phyloP scores from a whole-genome alignment of 92 coral and sea anemone species.

The Phymanthus crucifer region DNA sequence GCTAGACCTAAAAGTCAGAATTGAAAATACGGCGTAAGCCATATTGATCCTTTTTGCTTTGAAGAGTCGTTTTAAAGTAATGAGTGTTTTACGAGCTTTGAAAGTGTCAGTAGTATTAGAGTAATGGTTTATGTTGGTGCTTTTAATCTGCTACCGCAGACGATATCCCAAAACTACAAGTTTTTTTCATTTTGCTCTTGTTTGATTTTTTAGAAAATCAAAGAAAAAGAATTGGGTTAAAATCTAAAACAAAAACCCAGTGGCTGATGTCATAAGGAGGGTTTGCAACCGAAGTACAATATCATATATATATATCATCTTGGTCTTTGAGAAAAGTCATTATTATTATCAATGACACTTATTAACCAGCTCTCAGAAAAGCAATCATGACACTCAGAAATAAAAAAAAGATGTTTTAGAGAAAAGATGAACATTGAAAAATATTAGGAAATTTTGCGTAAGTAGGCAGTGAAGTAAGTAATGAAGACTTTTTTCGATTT shows the following conservation, averaged over 20 bases:
- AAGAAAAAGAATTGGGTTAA: neutral
- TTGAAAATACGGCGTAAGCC: neutral
- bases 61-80: neutral
- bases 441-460: neutral
- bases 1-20: neutral
- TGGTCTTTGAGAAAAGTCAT: neutral
- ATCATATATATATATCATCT: neutral
- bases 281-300: neutral
- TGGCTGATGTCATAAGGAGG: neutral
- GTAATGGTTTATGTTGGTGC: neutral
- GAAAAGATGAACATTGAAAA: neutral
- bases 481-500: neutral
- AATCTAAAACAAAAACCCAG: neutral
- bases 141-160: neutral
- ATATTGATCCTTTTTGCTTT: neutral
- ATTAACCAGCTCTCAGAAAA: neutral
- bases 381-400: neutral
- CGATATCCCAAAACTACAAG: neutral
- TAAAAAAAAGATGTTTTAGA: neutral
- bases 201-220: neutral
- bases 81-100: neutral
- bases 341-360: conserved; percentile 2
- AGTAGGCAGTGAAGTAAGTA: too few relatives aligned
- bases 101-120: conserved; percentile 5
- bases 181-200: too few relatives aligned